Percentiles rank a stretch among this genome's conserved stretches.
Evolutionary conservation across 2,888 invertebrate species (phyloP).

Genomic region (Sepiola atlantica): DNA sequence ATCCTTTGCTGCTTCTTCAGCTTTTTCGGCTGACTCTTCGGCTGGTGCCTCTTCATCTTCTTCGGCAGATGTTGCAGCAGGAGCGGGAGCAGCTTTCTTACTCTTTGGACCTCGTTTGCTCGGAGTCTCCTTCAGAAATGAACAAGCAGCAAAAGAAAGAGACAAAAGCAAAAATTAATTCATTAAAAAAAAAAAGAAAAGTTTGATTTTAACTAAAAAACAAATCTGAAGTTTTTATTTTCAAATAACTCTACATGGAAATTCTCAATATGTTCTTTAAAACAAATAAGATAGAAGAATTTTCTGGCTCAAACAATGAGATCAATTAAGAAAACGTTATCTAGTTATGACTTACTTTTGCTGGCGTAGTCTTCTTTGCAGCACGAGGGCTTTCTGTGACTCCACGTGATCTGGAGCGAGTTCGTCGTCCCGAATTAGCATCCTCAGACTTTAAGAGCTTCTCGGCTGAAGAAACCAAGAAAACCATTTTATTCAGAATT

Average conservation of each 20-base stretch:
- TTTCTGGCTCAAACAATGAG: too few species aligned
- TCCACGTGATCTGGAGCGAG: slow-evolving; percentile 57
- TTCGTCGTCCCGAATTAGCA: slow-evolving; percentile 62
- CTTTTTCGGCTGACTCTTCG: background rate
- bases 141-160: background rate
- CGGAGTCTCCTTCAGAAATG: background rate
- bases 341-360: background rate
- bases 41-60: background rate
- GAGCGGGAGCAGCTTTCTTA: slow-evolving; percentile 32
- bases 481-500: background rate
- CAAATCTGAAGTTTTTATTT: too few species aligned
- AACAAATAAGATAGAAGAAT: too few species aligned
- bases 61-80: background rate
- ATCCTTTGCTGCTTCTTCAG: background rate
- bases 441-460: slow-evolving; percentile 50
- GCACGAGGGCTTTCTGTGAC: background rate
- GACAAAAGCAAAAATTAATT: background rate
- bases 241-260: too few species aligned
- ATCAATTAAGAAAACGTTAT: too few species aligned
- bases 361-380: background rate
- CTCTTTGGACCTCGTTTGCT: background rate
- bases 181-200: background rate
- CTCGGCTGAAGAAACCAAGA: background rate
- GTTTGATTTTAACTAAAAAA: too few species aligned
- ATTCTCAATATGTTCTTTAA: too few species aligned